phyloP scores from a whole-genome alignment of 2,888 invertebrate genomes.

The Thyatira batis region DNA sequence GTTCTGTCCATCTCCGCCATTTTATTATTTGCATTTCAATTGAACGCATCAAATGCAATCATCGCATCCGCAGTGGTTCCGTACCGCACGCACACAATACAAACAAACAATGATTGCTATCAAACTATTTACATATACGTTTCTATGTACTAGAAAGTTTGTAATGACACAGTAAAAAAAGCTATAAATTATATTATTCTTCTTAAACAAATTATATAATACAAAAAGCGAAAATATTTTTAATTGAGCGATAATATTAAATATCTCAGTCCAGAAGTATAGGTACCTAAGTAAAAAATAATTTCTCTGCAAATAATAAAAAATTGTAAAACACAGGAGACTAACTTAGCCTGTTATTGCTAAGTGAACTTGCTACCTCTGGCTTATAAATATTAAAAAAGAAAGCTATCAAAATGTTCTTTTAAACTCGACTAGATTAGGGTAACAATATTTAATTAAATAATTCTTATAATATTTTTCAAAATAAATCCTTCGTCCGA shows the following conservation, averaged over 20 bases:
- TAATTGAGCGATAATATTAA: neutral
- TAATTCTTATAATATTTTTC: neutral
- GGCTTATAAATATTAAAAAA: no score
- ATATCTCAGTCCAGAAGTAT: no score
- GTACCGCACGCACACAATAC: neutral
- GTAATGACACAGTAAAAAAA: neutral
- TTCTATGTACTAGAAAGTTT: neutral
- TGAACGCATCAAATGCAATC: neutral
- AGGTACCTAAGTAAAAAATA: no score
- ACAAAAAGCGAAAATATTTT: conserved; percentile 3
- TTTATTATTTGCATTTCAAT: neutral
- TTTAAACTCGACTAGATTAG: neutral
- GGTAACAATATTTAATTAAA: neutral
- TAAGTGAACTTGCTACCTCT: no score
- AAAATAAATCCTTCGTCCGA: no score
- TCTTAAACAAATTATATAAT: conserved; percentile 15
- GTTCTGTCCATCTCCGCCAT: neutral
- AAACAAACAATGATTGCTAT: neutral
- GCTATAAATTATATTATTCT: conserved; percentile 5
- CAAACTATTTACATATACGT: neutral
- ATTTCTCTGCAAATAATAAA: no score
- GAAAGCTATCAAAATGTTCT: no score
- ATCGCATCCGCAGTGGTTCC: neutral
- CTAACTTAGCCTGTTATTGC: no score
- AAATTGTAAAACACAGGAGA: neutral